Evolutionary conservation across 2,888 invertebrate genomes (phyloP), one percentile per base, ranked within the genome.

Genomic region (Xestoiulus laeticollis): DNA sequence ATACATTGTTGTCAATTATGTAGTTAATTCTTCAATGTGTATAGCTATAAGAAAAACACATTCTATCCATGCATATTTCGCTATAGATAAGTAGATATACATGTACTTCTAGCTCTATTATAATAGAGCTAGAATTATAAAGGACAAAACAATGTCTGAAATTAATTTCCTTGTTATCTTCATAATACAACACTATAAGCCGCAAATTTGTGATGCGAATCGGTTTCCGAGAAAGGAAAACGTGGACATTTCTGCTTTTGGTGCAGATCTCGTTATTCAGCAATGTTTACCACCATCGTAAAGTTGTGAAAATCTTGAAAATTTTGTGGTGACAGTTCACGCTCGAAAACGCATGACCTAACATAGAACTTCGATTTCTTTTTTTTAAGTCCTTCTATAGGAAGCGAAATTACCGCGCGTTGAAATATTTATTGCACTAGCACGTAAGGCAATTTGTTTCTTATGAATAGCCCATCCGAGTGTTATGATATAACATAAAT

Each of bases 401-500:
- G 22, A 8, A 68, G 68, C 26, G 68, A 68, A 68, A 68, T 68
- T 68, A 68, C 68, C 68, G 68, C 68, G 68, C 68, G 22, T 10
- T 68, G 68, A 68, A 68, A 68, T 68, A 68, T 68, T 68, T 68
- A 59, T 59, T 26, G 68, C 26, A 4, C 26, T 26, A 1, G 68
- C 68, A 22, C 26, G 68, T 68, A 26, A 68, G 26, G 68, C 68
- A 68, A 68, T 68, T 68, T 68, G 68, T 68, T 68, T 68, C 68
- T 38, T 26, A 68, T 68, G 68, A 68, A 68, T 68, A 68, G 68
- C 68, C 68, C 68, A 68, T 8, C 68, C 68, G n/a, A 68, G 68
- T 68, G 68, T 68, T 68, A 26, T 68, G 26, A 26, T 6, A 22
- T 5, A 68, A 26, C 68, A 12, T 68, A 68, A 68, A 68, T 68